These are phyloP conservation scores for Lycaena phlaeas DNA, from an alignment of 2,888 invertebrate species.

Conservation along the genomic window DNA sequence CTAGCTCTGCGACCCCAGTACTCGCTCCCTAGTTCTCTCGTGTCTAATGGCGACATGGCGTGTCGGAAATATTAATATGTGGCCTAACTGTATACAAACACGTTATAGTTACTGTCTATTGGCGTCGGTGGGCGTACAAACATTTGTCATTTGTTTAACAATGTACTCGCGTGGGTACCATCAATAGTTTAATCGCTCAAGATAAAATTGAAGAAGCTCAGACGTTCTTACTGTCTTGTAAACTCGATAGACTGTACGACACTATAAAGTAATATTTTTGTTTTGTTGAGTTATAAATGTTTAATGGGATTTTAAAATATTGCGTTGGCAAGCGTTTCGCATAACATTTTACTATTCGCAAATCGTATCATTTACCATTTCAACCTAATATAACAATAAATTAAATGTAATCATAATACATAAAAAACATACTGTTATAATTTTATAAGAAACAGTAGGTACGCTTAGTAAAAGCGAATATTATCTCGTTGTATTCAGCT, in stretches of 20 bases:
- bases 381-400: too few relatives aligned
- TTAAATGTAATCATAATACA: too few relatives aligned
- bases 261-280: background rate
- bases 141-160: constrained; percentile 64
- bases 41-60: constrained; percentile 52
- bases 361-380: background rate
- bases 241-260: background rate
- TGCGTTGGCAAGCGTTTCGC: background rate
- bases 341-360: background rate
- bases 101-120: constrained; percentile 32
- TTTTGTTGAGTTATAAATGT: background rate
- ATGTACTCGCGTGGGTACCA: constrained; percentile 57
- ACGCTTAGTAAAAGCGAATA: background rate
- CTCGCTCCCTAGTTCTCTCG: constrained; percentile 31
- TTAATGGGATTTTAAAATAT: background rate
- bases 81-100: constrained; percentile 40
- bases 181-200: constrained; percentile 39
- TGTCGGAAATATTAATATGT: constrained; percentile 61
- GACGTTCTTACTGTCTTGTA: too few relatives aligned
- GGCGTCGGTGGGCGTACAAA: constrained; percentile 47
- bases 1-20: constrained; percentile 39
- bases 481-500: constrained; percentile 15
- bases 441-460: background rate
- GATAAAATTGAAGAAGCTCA: constrained; percentile 7
- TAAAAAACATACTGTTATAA: too few relatives aligned